Percentiles rank a stretch among this genome's conserved stretches.
Conservation (phyloP, 2,888 invertebrate genomes). For the Lobophora halterata region DNA sequence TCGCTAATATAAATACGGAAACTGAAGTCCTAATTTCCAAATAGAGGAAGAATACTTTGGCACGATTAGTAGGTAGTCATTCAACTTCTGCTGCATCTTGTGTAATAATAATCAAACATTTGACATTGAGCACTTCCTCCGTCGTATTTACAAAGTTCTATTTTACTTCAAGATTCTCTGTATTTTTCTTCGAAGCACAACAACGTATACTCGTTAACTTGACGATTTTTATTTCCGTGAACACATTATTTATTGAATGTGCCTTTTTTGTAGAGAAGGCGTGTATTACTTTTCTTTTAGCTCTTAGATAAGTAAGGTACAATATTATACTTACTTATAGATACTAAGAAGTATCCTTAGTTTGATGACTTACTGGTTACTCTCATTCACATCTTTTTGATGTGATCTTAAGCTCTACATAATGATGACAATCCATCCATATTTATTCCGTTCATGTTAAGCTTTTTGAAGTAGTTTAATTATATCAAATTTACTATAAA, state of each 20-base stretch:
- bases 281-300: too few species aligned
- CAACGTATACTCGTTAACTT: too few species aligned
- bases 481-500: too few species aligned
- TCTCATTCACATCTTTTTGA: constrained; percentile 10
- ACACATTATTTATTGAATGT: too few species aligned
- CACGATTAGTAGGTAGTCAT: constrained; percentile 19
- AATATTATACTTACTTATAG: too few species aligned
- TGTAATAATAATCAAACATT: constrained; percentile 22
- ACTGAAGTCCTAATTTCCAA: constrained; percentile 11
- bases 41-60: constrained; percentile 26
- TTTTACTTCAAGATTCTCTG: background rate
- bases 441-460: background rate
- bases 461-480: too few species aligned
- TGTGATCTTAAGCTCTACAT: constrained; percentile 4
- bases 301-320: too few species aligned
- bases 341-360: too few species aligned
- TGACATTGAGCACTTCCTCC: constrained; percentile 21
- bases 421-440: constrained; percentile 6
- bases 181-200: constrained; percentile 4
- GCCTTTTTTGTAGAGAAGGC: too few species aligned
- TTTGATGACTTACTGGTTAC: too few species aligned
- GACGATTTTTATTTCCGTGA: too few species aligned
- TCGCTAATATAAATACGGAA: constrained; percentile 21
- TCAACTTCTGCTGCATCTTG: constrained; percentile 10
- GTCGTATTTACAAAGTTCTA: constrained; percentile 1